Evolutionary conservation across 2,888 invertebrate species (phyloP).

Genomic region (Oxystoma pomonae): DNA sequence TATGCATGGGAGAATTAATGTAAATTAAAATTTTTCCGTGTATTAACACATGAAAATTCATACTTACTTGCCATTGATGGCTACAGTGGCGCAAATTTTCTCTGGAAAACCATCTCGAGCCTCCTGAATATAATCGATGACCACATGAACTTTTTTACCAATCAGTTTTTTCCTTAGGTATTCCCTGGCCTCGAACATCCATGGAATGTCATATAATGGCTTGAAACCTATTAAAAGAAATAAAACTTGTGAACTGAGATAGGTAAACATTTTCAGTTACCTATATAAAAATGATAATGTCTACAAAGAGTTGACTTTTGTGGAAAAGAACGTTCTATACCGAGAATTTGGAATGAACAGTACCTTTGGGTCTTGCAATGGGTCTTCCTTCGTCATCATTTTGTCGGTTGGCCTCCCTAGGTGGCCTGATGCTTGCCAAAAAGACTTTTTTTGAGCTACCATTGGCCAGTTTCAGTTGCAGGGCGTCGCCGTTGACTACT

Average conservation of each 20-base stretch:
- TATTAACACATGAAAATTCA: too few relatives aligned
- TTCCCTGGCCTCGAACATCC: slow-evolving; percentile 98
- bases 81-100: slow-evolving; percentile 91
- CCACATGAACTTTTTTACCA: slow-evolving; percentile 89
- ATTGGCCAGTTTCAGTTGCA: slow-evolving; percentile 77
- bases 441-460: slow-evolving; percentile 86
- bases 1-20: too few relatives aligned
- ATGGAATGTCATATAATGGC: slow-evolving; percentile 96
- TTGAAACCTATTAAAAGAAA: slow-evolving; percentile 53
- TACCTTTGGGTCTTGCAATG: slow-evolving; percentile 62
- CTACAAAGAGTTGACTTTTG: too few relatives aligned
- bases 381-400: slow-evolving; percentile 65
- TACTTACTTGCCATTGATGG: slow-evolving; percentile 67
- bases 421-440: slow-evolving; percentile 92
- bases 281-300: too few relatives aligned
- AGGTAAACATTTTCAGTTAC: too few relatives aligned
- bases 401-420: slow-evolving; percentile 56
- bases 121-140: slow-evolving; percentile 95
- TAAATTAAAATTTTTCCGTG: too few relatives aligned
- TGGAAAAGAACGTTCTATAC: too few relatives aligned
- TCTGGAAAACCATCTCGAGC: slow-evolving; percentile 92
- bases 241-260: too few relatives aligned
- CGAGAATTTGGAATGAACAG: too few relatives aligned
- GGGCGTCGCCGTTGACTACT: slow-evolving; percentile 90
- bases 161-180: slow-evolving; percentile 92